Evolutionary conservation across 53 echinoderm and acorn worm species (phyloP), one percentile per base, ranked within the genome.

Genomic region (Crossaster papposus): DNA sequence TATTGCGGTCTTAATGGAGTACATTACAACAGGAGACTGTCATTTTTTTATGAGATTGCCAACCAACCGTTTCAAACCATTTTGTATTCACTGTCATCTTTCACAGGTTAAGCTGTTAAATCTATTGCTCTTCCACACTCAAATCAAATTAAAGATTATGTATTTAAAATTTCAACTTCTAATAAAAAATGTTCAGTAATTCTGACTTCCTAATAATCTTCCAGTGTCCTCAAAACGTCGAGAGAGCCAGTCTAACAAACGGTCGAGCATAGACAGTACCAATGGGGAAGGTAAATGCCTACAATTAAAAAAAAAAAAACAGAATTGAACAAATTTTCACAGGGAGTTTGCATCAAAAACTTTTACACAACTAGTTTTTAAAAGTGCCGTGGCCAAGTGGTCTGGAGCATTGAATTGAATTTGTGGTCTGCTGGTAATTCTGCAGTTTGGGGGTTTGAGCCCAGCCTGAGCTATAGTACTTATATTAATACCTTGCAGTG

Each of bases 281-380:
- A 73, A 71, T 23, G 77, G 87, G 87, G 87, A 87, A 87, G 87
- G 87, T 87, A 87, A 33, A 74, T 74, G 33, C 24, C 1, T 22
- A 32, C 13, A 13, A 2, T 74, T 31, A 17, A 74, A 5, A 36
- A 74, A 35, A 32, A 34, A 1, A 30, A 8, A n/a, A n/a, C n/a
- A n/a, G n/a, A n/a, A n/a, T n/a, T 74, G 28, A 35, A 74, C 58
- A 44, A 44, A 44, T 7, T 7, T 44, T 44, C 5, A 44, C 0
- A 7, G 2, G 44, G 44, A 44, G 44, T 44, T 0, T 44, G 44
- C 44, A 9, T 44, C 44, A 44, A 9, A 44, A 44, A 44, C 9
- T n/a, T n/a, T n/a, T n/a, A n/a, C n/a, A n/a, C n/a, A n/a, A n/a
- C n/a, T n/a, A n/a, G n/a, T n/a, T 44, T 44, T 44, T 44, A n/a